Percentiles rank a stretch among this genome's conserved stretches.
Evolutionary conservation across 2,797 vertebrate species (phyloP).

Genomic region (Halcyon badia): DNA sequence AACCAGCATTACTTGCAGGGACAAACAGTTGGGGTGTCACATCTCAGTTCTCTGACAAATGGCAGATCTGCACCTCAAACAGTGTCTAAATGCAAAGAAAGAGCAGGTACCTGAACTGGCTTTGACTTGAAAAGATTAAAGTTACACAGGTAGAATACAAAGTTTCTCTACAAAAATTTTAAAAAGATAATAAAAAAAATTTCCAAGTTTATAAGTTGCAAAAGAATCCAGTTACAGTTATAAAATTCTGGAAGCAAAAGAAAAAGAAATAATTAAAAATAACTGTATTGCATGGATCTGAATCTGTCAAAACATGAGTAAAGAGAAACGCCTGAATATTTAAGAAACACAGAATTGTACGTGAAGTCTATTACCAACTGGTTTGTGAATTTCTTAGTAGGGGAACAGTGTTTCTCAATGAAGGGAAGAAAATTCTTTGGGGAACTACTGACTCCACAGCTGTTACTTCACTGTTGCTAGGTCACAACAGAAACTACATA

Average conservation of each 20-base stretch:
- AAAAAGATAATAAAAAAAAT: background rate
- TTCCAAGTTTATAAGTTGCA: background rate
- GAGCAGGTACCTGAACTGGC: background rate
- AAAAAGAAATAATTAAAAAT: background rate
- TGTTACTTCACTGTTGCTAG: background rate
- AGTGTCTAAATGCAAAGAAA: background rate
- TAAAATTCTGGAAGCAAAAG: background rate
- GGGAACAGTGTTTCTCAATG: background rate
- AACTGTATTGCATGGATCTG: background rate
- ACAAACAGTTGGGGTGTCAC: background rate
- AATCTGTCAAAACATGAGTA: background rate
- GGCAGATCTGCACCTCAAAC: background rate
- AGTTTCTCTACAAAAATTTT: background rate
- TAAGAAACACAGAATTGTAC: background rate
- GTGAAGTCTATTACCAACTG: background rate
- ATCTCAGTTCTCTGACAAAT: background rate
- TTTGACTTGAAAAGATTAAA: background rate
- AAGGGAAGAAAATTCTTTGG: background rate
- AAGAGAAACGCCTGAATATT: background rate
- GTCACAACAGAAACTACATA: background rate
- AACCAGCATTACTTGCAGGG: background rate
- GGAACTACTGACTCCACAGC: accelerated
- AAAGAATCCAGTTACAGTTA: background rate
- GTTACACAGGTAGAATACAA: background rate
- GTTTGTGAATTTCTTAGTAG: background rate